These are phyloP conservation scores for Altica lythri DNA, from an alignment of 2,888 invertebrate species.

Conservation along the genomic window DNA sequence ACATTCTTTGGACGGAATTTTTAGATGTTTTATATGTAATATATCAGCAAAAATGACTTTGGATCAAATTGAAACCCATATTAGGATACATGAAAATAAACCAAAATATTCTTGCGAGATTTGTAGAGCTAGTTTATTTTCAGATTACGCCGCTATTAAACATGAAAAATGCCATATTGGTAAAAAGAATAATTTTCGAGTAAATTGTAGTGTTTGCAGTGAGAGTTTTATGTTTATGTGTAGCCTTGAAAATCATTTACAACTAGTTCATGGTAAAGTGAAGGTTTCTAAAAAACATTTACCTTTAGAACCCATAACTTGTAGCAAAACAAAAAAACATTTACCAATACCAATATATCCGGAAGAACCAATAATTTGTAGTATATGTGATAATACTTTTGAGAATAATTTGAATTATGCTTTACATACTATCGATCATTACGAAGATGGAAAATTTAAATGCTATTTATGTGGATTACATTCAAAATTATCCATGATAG, in stretches of 20 bases:
- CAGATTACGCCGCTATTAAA: conserved; percentile 44
- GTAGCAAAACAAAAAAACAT: conserved; percentile 10
- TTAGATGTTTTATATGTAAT: conserved; percentile 36
- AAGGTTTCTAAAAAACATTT: too few species aligned
- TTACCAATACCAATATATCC: conserved; percentile 10
- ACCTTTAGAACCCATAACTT: too few species aligned
- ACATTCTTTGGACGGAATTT: conserved; percentile 33
- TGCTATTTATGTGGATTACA: conserved; percentile 24
- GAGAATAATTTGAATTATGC: conserved; percentile 13
- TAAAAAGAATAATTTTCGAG: conserved; percentile 34
- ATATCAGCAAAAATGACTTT: conserved; percentile 32
- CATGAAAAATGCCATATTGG: conserved; percentile 47
- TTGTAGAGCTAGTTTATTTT: conserved; percentile 47
- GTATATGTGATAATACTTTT: conserved; percentile 39
- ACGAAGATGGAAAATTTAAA: conserved; percentile 11
- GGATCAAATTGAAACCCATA: conserved; percentile 43
- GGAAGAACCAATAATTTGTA: conserved; percentile 32
- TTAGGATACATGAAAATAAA: conserved; percentile 47
- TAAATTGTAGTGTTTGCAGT: conserved; percentile 50
- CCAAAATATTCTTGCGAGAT: conserved; percentile 47
- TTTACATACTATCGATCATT: conserved; percentile 15
- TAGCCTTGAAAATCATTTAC: conserved; percentile 49
- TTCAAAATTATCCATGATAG: conserved; percentile 6
- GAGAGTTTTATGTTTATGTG: conserved; percentile 47
- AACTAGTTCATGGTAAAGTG: too few species aligned